Conservation (phyloP, 1,140 invertebrate genomes). For the Diachasma alloeum region DNA sequence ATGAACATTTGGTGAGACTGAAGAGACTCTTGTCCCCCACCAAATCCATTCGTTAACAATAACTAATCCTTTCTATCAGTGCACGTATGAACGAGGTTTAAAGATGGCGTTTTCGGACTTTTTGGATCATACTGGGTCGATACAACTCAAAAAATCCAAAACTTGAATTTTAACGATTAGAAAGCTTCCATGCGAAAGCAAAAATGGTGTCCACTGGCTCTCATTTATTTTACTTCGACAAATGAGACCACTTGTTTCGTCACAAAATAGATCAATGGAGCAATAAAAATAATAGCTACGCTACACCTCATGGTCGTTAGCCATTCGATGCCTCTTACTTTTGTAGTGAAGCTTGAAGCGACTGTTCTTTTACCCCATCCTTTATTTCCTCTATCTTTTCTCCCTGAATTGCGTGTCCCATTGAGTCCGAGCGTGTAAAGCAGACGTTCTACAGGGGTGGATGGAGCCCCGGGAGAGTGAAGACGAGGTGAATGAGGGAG, state of each 20-base stretch:
- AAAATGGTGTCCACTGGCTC: not conserved
- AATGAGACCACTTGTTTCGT: not conserved
- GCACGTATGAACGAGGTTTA: no score
- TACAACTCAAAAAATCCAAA: no score
- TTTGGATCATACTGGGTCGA: no score
- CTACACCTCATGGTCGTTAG: not conserved
- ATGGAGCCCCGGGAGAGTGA: not conserved
- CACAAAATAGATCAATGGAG: not conserved
- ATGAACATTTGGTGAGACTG: no score
- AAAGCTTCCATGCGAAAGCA: no score
- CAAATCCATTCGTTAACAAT: no score
- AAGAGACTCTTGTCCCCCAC: no score
- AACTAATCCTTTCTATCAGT: no score
- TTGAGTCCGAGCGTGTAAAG: slow-evolving; percentile 9
- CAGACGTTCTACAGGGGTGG: not conserved
- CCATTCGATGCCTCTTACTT: slow-evolving; percentile 2
- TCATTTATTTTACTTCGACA: not conserved
- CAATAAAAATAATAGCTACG: not conserved
- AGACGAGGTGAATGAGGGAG: not conserved
- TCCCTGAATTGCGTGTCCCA: slow-evolving; percentile 5
- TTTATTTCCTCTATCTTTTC: not conserved
- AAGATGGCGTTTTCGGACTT: no score
- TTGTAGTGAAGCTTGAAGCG: not conserved
- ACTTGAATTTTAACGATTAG: no score
- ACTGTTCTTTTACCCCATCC: not conserved